phyloP scores from a whole-genome alignment of 2,888 invertebrate genomes.

The Pterostichus madidus region DNA sequence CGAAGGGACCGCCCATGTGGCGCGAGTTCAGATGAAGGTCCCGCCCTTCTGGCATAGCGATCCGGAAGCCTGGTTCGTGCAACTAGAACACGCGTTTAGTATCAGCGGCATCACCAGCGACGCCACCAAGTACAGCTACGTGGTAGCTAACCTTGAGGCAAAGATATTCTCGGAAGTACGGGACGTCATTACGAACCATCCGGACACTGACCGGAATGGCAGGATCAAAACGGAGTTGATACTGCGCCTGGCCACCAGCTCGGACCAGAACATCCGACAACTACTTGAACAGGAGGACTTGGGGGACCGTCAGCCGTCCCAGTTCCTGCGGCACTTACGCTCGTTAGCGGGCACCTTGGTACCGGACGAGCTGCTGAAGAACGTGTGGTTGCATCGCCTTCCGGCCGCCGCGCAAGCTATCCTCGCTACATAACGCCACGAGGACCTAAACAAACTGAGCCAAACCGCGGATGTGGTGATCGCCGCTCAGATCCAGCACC shows the following conservation, averaged over 20 bases:
- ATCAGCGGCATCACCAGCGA: conserved; percentile 68
- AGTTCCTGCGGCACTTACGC: conserved; percentile 26
- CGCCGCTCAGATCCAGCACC: background rate
- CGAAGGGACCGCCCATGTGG: background rate
- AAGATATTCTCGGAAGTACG: conserved; percentile 68
- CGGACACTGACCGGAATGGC: conserved; percentile 67
- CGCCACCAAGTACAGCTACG: conserved; percentile 68
- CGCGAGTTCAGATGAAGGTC: conserved; percentile 62
- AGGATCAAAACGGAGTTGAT: conserved; percentile 70
- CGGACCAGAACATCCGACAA: background rate
- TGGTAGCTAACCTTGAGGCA: conserved; percentile 68
- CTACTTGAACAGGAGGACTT: conserved; percentile 28
- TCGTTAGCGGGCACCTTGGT: conserved; percentile 29
- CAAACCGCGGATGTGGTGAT: conserved; percentile 27
- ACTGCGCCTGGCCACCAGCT: conserved; percentile 46
- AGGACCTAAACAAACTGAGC: conserved; percentile 38
- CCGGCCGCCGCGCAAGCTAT: too few relatives aligned
- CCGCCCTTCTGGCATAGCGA: conserved; percentile 68
- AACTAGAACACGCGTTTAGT: conserved; percentile 68
- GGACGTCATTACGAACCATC: conserved; percentile 69
- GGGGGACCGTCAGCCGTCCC: conserved; percentile 38
- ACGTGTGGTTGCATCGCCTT: too few relatives aligned
- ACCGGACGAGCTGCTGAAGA: conserved; percentile 61
- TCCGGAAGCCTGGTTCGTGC: conserved; percentile 70
- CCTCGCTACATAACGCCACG: conserved; percentile 40